A percentile compares a stretch with the other conserved stretches of the same genome.
phyloP scores from a whole-genome alignment of 1,140 invertebrate species.

The Geopemphigus sp. region DNA sequence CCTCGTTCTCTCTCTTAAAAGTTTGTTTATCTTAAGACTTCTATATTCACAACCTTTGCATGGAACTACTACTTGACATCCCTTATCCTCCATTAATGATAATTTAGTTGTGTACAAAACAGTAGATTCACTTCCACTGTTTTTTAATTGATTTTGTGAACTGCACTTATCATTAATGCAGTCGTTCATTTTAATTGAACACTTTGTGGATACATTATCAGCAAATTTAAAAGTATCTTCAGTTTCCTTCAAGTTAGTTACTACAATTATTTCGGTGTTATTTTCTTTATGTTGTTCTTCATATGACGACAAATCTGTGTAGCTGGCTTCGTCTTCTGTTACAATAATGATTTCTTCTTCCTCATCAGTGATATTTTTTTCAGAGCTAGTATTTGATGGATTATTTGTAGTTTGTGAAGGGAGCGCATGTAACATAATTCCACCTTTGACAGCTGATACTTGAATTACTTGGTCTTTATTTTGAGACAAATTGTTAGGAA shows the following conservation, averaged over 20 bases:
- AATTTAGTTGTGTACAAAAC: not conserved
- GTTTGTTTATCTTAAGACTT: slow-evolving; percentile 45
- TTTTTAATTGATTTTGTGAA: not conserved
- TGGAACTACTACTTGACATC: slow-evolving; percentile 20
- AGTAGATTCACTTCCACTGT: not conserved
- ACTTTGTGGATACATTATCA: not conserved
- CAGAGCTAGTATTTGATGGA: too few species aligned
- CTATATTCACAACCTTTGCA: slow-evolving; percentile 30
- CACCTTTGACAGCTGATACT: slow-evolving; percentile 31
- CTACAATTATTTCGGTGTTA: slow-evolving; percentile 29
- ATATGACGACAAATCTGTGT: not conserved
- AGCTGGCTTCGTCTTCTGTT: slow-evolving; percentile 29
- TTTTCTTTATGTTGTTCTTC: slow-evolving; percentile 14
- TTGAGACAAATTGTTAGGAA: not conserved
- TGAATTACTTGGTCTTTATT: slow-evolving; percentile 12
- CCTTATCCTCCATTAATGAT: not conserved
- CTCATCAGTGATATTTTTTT: not conserved
- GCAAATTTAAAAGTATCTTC: not conserved
- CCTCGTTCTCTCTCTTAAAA: slow-evolving; percentile 32
- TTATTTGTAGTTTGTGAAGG: not conserved
- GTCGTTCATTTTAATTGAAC: not conserved
- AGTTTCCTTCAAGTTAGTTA: slow-evolving; percentile 15
- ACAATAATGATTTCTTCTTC: slow-evolving; percentile 46
- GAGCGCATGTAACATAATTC: slow-evolving; percentile 35
- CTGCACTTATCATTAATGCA: not conserved